Percentiles rank a stretch among this genome's conserved stretches.
phyloP scores from a whole-genome alignment of 2,888 invertebrate genomes.

The Acrocyrtus sp. region DNA sequence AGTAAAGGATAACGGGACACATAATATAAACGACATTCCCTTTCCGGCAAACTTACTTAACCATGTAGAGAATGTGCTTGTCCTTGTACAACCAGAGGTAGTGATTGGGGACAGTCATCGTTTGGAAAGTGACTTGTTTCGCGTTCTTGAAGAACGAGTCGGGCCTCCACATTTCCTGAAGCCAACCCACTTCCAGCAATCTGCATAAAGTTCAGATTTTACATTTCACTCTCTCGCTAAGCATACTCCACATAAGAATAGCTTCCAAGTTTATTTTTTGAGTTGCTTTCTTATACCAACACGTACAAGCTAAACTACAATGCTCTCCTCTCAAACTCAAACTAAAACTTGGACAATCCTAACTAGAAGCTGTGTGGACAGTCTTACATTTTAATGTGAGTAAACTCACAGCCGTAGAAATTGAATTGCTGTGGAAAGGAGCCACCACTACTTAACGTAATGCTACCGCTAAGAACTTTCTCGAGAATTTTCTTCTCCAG shows the following conservation, averaged over 20 bases:
- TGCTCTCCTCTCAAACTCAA: not conserved
- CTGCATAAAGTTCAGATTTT: slow-evolving; percentile 64
- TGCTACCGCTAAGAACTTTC: no score
- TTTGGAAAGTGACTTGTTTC: slow-evolving; percentile 92
- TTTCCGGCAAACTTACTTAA: slow-evolving; percentile 74
- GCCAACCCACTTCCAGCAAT: slow-evolving; percentile 87
- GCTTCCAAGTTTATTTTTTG: not conserved
- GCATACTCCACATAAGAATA: not conserved
- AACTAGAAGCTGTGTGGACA: not conserved
- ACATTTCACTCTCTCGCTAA: not conserved
- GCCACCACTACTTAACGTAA: no score
- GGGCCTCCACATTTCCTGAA: slow-evolving; percentile 93
- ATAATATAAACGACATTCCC: no score
- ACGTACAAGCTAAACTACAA: no score
- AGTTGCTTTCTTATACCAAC: no score
- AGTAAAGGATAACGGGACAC: no score
- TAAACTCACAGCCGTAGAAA: no score
- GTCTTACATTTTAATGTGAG: no score
- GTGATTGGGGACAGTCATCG: slow-evolving; percentile 94
- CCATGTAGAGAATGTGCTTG: slow-evolving; percentile 86
- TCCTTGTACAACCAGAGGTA: slow-evolving; percentile 92
- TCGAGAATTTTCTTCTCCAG: no score
- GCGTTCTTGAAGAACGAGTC: slow-evolving; percentile 95
- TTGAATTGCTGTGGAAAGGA: no score
- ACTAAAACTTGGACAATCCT: not conserved